These are phyloP conservation scores for Platypus cylindrus DNA, from an alignment of 2,888 invertebrate genomes.

Conservation along the genomic window DNA sequence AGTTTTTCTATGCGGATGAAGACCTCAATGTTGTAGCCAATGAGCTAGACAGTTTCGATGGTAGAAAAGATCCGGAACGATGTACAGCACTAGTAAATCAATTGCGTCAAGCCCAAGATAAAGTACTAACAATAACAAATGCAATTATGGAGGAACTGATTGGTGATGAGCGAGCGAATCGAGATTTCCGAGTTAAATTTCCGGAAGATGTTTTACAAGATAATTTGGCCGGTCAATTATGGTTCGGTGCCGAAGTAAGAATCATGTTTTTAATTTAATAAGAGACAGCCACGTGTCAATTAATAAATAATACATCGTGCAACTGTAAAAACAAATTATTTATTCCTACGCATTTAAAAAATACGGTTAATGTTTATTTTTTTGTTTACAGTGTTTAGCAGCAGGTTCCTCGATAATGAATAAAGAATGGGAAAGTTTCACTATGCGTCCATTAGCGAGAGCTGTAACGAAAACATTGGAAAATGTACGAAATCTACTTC, in stretches of 20 bases:
- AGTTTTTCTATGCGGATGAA: slow-evolving; percentile 97
- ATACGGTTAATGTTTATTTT: slow-evolving; percentile 1
- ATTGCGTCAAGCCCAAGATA: slow-evolving; percentile 84
- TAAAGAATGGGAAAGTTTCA: slow-evolving; percentile 87
- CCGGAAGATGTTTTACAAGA: slow-evolving; percentile 98
- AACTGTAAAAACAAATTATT: neutral
- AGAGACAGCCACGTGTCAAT: too few relatives aligned
- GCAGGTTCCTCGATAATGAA: slow-evolving; percentile 98
- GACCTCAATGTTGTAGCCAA: slow-evolving; percentile 89
- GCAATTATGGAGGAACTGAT: slow-evolving; percentile 91
- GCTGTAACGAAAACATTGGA: slow-evolving; percentile 94
- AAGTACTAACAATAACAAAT: slow-evolving; percentile 84
- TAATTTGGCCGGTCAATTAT: slow-evolving; percentile 93
- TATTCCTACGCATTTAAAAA: slow-evolving; percentile 1
- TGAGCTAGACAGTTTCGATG: slow-evolving; percentile 97
- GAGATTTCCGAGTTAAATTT: slow-evolving; percentile 96
- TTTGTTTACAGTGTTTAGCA: slow-evolving; percentile 68
- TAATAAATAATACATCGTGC: too few relatives aligned
- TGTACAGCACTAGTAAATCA: slow-evolving; percentile 93
- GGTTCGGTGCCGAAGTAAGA: slow-evolving; percentile 97
- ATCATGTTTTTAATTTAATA: too few relatives aligned
- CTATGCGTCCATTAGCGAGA: slow-evolving; percentile 92
- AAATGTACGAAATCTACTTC: slow-evolving; percentile 75
- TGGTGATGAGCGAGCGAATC: slow-evolving; percentile 71
- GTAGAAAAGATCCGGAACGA: slow-evolving; percentile 94